phyloP scores from a whole-genome alignment of 2,888 invertebrate genomes.

The Drepanosiphum platanoidis region DNA sequence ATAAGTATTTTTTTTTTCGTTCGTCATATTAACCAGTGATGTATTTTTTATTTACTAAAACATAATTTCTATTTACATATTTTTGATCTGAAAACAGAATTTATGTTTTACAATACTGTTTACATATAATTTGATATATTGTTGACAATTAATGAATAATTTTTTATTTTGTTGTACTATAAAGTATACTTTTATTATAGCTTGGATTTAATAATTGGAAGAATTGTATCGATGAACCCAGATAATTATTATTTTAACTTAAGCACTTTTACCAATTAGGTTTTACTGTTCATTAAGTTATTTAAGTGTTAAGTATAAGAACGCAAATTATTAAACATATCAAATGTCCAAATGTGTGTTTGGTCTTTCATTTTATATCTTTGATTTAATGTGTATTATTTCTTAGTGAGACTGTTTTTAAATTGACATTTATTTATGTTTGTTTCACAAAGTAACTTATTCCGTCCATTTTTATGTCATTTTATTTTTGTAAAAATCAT shows the following conservation, averaged over 20 bases:
- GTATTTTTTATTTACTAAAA: background rate
- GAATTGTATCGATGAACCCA: background rate
- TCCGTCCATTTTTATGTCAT: conserved; percentile 30
- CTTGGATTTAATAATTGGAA: background rate
- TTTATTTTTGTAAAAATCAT: background rate
- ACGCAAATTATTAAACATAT: background rate
- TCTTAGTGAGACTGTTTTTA: background rate
- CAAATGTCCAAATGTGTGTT: background rate
- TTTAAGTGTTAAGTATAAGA: background rate
- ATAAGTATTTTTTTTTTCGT: conserved; percentile 58
- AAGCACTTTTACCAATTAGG: conserved; percentile 1
- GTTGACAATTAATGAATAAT: background rate
- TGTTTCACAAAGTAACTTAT: background rate
- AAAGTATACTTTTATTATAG: background rate
- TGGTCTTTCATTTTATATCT: background rate
- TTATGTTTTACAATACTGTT: background rate
- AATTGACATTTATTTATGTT: background rate
- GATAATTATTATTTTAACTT: background rate
- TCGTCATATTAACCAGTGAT: conserved; percentile 39
- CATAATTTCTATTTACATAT: conserved; percentile 5
- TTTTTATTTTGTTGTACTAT: conserved; percentile 8
- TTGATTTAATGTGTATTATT: conserved; percentile 6
- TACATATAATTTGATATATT: conserved; percentile 10
- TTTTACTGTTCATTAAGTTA: background rate
- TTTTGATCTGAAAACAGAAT: conserved; percentile 13